A percentile compares a stretch with the other conserved stretches of the same genome.
Evolutionary conservation across 2,888 invertebrate species (phyloP).

Genomic region (Acronicta psi): DNA sequence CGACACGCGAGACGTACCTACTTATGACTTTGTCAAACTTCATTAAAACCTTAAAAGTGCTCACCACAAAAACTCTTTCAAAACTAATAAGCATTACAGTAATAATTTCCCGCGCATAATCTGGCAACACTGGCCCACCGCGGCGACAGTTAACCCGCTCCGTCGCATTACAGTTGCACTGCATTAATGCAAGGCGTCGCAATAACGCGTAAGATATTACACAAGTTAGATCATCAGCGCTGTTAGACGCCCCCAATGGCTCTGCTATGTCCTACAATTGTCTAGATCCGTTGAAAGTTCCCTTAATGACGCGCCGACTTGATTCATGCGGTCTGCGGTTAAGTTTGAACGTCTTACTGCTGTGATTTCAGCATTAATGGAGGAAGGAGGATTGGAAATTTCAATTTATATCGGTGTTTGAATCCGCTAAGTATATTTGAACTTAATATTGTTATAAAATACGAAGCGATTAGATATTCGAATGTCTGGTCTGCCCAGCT

Average conservation of each 20-base stretch:
- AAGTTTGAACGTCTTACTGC: conserved; percentile 44
- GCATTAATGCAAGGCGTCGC: conserved; percentile 76
- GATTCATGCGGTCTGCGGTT: conserved; percentile 71
- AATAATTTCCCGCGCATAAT: conserved; percentile 52
- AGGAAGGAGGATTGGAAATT: conserved; percentile 45
- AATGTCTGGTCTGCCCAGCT: conserved; percentile 25
- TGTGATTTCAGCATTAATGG: conserved; percentile 48
- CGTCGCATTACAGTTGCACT: conserved; percentile 58
- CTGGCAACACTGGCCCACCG: conserved; percentile 56
- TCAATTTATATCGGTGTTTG: conserved; percentile 44
- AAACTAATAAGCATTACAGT: conserved; percentile 56
- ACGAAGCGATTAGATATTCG: conserved; percentile 36
- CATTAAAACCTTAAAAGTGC: conserved; percentile 15
- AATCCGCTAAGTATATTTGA: conserved; percentile 39
- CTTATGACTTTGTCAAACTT: not conserved
- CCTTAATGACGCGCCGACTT: conserved; percentile 67
- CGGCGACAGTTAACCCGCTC: conserved; percentile 49
- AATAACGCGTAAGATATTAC: conserved; percentile 80
- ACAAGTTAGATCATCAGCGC: conserved; percentile 82
- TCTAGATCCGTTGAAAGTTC: conserved; percentile 70
- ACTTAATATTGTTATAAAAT: conserved; percentile 45
- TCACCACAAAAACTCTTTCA: conserved; percentile 32
- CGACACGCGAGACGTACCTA: not conserved
- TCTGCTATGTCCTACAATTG: conserved; percentile 60
- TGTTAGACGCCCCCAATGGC: conserved; percentile 69